A percentile compares a stretch with the other conserved stretches of the same genome.
These are phyloP conservation scores for Nysson spinosus DNA, from an alignment of 2,888 invertebrate genomes.

Conservation along the genomic window DNA sequence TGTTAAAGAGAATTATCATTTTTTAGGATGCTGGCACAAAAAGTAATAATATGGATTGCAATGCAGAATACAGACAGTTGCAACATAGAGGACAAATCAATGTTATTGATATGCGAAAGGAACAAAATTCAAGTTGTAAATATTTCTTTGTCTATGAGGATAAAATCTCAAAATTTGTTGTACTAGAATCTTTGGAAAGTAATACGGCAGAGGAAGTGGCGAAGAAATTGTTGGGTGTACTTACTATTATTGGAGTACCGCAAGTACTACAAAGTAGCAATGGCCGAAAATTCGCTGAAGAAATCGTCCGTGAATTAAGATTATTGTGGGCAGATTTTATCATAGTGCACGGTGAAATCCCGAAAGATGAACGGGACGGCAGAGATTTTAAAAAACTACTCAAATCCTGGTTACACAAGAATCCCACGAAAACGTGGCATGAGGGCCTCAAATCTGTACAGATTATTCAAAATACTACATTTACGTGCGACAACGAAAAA, in stretches of 20 bases:
- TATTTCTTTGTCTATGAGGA: conserved; percentile 67
- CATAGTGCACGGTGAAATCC: conserved; percentile 59
- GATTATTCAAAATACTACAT: conserved; percentile 62
- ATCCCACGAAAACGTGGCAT: conserved; percentile 60
- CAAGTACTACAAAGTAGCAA: conserved; percentile 65
- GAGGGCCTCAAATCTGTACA: conserved; percentile 64
- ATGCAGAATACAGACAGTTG: conserved; percentile 20
- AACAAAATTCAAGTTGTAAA: conserved; percentile 43
- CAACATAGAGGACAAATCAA: conserved; percentile 62
- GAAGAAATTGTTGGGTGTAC: conserved; percentile 58
- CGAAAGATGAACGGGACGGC: conserved; percentile 25
- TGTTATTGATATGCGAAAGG: conserved; percentile 60
- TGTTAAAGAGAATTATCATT: too few species aligned
- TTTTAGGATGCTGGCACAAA: too few species aligned
- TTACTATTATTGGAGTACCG: conserved; percentile 67
- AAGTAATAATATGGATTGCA: conserved; percentile 34
- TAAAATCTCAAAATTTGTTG: conserved; percentile 61
- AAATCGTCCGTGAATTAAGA: conserved; percentile 61
- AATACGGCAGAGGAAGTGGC: conserved; percentile 58
- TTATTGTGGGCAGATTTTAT: conserved; percentile 56
- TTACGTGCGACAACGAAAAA: conserved; percentile 47
- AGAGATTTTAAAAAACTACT: conserved; percentile 60
- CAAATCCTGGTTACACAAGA: conserved; percentile 56
- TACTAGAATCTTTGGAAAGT: conserved; percentile 58
- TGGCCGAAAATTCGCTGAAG: conserved; percentile 60